phyloP scores from a whole-genome alignment of 2,888 invertebrate genomes.

The Tetropium fuscum region DNA sequence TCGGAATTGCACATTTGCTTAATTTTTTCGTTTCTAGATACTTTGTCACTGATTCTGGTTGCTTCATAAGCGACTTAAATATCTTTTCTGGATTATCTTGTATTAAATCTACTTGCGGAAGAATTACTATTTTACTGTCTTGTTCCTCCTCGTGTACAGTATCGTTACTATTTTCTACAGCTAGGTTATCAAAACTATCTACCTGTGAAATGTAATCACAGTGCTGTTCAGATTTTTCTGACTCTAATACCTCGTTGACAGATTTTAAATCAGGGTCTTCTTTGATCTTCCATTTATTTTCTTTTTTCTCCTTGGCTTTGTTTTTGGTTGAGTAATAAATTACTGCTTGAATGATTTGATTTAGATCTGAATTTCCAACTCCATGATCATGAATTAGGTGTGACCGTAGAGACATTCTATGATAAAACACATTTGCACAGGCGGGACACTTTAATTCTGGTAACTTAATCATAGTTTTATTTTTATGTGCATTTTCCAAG shows the following conservation, averaged over 20 bases:
- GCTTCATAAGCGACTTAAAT: constrained; percentile 41
- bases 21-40: constrained; percentile 42
- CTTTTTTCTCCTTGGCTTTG: constrained; percentile 39
- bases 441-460: constrained; percentile 75
- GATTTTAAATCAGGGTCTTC: constrained; percentile 25
- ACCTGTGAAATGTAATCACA: constrained; percentile 13
- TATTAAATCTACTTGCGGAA: constrained; percentile 44
- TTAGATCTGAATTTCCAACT: constrained; percentile 72
- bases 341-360: constrained; percentile 71
- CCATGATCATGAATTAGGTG: constrained; percentile 78
- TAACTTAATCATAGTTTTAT: constrained; percentile 69
- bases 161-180: constrained; percentile 2
- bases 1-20: constrained; percentile 68
- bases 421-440: constrained; percentile 75
- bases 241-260: neutral
- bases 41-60: constrained; percentile 42
- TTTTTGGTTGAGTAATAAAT: constrained; percentile 61
- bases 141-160: neutral
- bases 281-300: constrained; percentile 27
- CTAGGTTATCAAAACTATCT: constrained; percentile 18
- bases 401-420: constrained; percentile 71
- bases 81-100: constrained; percentile 41
- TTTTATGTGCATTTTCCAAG: constrained; percentile 64
- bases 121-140: constrained; percentile 29
- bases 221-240: neutral